phyloP scores from a whole-genome alignment of 1,140 invertebrate species.

The Drosophila miranda region DNA sequence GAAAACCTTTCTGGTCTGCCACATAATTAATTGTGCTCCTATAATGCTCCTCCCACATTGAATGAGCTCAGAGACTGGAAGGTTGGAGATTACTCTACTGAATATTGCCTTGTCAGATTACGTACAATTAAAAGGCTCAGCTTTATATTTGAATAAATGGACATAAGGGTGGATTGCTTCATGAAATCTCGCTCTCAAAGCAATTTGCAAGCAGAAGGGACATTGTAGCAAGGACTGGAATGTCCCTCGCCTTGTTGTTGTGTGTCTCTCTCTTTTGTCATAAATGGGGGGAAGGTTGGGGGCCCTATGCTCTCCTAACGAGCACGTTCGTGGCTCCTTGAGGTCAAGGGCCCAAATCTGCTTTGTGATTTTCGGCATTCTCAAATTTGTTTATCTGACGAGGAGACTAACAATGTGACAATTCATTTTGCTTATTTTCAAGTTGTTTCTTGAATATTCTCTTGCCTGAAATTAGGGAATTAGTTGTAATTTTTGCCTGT shows the following conservation, averaged over 20 bases:
- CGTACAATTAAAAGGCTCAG: conserved; percentile 37
- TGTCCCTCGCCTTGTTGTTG: conserved; percentile 10
- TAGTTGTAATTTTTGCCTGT: conserved; percentile 25
- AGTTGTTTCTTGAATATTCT: conserved; percentile 18
- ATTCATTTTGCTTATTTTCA: conserved; percentile 52
- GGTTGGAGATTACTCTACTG: not conserved
- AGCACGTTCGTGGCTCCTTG: conserved; percentile 39
- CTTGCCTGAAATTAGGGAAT: not conserved
- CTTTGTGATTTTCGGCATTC: conserved; percentile 47
- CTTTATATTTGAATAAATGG: conserved; percentile 30
- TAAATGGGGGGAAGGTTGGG: conserved; percentile 15
- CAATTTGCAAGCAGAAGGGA: conserved; percentile 1
- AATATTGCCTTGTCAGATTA: conserved; percentile 9
- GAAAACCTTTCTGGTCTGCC: conserved; percentile 27
- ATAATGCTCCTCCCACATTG: not conserved
- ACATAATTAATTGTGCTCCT: conserved; percentile 32
- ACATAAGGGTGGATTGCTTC: conserved; percentile 16
- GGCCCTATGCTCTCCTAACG: conserved; percentile 26
- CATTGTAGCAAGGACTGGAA: not conserved
- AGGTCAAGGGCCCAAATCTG: conserved; percentile 42
- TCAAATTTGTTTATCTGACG: conserved; percentile 35
- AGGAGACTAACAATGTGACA: conserved; percentile 40
- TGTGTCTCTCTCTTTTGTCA: conserved; percentile 34
- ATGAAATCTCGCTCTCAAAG: conserved; percentile 6
- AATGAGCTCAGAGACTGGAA: conserved; percentile 3